Conservation (phyloP, 2,113 vertebrate genomes). For the Pleuronectes platessa region DNA sequence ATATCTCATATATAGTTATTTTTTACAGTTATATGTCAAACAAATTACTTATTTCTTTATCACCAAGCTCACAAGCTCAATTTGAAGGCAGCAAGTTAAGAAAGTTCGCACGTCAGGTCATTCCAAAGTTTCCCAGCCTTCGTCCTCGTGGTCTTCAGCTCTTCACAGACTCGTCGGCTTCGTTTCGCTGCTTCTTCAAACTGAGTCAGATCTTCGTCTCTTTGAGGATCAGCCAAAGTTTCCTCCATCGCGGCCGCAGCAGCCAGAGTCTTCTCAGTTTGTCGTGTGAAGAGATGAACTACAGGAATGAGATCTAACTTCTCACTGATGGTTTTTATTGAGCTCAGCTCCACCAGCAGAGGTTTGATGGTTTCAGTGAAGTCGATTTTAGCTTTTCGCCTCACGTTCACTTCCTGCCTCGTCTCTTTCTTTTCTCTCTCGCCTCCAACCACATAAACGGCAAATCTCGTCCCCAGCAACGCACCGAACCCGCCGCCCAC, state of each 20-base stretch:
- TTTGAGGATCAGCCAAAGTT: fast-evolving
- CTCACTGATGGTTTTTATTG: background rate
- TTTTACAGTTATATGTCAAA: too few relatives aligned
- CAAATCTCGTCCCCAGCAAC: fast-evolving
- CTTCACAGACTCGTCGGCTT: background rate
- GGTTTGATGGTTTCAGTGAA: background rate
- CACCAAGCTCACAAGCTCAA: too few relatives aligned
- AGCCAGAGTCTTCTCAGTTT: background rate
- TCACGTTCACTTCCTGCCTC: background rate
- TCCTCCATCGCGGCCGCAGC: background rate
- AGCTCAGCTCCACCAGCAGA: constrained; percentile 11
- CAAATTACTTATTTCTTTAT: too few relatives aligned
- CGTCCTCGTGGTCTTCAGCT: background rate
- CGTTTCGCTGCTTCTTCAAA: background rate
- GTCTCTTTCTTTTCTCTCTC: fast-evolving
- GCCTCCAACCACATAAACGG: fast-evolving
- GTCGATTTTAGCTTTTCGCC: background rate
- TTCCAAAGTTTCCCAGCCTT: background rate
- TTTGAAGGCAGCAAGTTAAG: too few relatives aligned
- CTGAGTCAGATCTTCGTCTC: fast-evolving
- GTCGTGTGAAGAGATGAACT: fast-evolving
- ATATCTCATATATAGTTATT: too few relatives aligned
- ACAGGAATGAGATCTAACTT: background rate
- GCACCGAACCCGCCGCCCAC: constrained; percentile 17
- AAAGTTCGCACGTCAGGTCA: too few relatives aligned